These are phyloP conservation scores for Ictalurus furcatus DNA, from an alignment of 2,113 vertebrate species.

Conservation along the genomic window DNA sequence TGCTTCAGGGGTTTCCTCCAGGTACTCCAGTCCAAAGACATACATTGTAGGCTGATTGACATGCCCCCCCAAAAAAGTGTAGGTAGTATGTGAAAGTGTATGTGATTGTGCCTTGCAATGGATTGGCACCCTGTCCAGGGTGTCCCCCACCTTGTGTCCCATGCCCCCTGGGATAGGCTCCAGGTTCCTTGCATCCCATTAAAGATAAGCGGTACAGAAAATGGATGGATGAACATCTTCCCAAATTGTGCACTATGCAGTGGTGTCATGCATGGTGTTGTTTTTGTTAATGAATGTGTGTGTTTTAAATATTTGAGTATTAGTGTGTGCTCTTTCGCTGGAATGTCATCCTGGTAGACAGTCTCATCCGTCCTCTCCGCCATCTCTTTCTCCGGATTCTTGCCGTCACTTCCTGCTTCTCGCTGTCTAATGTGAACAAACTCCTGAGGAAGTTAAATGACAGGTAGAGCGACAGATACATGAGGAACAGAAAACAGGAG, in stretches of 20 bases:
- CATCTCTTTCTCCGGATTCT: slow-evolving; percentile 55
- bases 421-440: slow-evolving; percentile 55
- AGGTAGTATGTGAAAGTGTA: neutral
- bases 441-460: slow-evolving; percentile 58
- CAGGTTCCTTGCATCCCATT: too few relatives aligned
- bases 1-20: too few relatives aligned
- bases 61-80: too few relatives aligned
- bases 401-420: slow-evolving; percentile 56
- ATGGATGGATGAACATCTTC: too few relatives aligned
- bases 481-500: slow-evolving; percentile 59
- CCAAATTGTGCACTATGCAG: neutral
- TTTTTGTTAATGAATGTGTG: neutral
- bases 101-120: too few relatives aligned
- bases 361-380: slow-evolving; percentile 51
- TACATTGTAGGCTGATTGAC: too few relatives aligned
- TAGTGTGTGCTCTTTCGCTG: slow-evolving; percentile 51
- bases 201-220: too few relatives aligned
- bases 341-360: slow-evolving; percentile 55
- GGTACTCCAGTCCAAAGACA: too few relatives aligned
- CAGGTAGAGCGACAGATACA: slow-evolving; percentile 59
- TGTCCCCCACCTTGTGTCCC: too few relatives aligned
- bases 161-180: too few relatives aligned
- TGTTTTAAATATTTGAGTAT: neutral
- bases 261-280: neutral
- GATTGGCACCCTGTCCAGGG: too few relatives aligned